A percentile compares a stretch with the other conserved stretches of the same genome.
These are phyloP conservation scores for Erpobdella octoculata DNA, from an alignment of 2,888 invertebrate species.

Conservation along the genomic window DNA sequence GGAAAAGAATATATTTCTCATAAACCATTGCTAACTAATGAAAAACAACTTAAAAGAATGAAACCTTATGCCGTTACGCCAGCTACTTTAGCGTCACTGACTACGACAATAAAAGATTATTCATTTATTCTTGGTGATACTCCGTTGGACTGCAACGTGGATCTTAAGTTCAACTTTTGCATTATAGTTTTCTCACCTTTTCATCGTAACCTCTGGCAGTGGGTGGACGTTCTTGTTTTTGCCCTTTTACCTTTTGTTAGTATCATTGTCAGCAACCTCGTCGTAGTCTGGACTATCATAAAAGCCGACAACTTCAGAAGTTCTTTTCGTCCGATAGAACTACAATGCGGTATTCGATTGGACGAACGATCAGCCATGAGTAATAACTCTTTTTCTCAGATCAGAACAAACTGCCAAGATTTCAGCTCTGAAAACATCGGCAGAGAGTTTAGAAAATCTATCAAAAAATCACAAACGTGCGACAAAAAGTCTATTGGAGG, in stretches of 20 bases:
- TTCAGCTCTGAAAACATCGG: background rate
- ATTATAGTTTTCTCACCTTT: background rate
- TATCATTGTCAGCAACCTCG: conserved; percentile 29
- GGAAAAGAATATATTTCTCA: no score
- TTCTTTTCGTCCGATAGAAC: background rate
- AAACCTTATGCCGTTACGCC: no score
- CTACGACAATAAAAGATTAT: background rate
- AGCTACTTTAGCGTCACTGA: background rate
- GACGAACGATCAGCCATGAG: background rate
- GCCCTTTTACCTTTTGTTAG: conserved; percentile 27
- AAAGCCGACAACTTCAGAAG: background rate
- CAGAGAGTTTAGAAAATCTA: background rate
- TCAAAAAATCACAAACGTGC: no score
- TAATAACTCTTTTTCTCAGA: background rate
- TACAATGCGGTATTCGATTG: background rate
- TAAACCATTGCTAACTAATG: no score
- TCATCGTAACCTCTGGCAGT: conserved; percentile 25
- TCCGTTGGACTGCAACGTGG: background rate
- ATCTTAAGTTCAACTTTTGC: background rate
- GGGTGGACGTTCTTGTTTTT: conserved; percentile 29
- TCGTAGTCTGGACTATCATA: conserved; percentile 9
- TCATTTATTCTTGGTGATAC: background rate
- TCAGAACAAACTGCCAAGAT: background rate
- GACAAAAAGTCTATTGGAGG: background rate
- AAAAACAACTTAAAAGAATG: no score